Evolutionary conservation across 2,888 invertebrate genomes (phyloP).

Genomic region (Alentia gelatinosa): DNA sequence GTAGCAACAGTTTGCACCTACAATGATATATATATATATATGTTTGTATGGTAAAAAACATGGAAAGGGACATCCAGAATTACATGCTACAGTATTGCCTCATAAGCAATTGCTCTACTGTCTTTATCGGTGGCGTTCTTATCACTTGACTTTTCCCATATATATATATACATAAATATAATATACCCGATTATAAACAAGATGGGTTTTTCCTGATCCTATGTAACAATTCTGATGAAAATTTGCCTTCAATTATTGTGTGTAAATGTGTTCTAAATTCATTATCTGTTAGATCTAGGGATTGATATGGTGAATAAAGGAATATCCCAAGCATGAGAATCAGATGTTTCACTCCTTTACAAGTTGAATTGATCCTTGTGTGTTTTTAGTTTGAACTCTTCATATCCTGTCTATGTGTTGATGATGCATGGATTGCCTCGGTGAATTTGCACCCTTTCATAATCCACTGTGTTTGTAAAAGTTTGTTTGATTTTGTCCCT

Average conservation of each 20-base stretch:
- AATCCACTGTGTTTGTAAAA: not conserved
- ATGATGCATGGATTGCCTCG: not conserved
- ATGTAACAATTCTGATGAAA: not conserved
- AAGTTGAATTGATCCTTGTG: not conserved
- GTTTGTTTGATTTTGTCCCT: not conserved
- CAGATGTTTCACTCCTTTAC: not conserved
- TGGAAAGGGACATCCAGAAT: no score
- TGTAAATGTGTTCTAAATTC: slow-evolving; percentile 4
- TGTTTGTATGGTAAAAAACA: no score
- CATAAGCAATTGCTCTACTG: not conserved
- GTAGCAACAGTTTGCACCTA: no score
- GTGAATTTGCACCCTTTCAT: not conserved
- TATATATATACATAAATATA: not conserved
- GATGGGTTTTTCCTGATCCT: not conserved
- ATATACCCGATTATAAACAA: not conserved
- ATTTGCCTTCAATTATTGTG: slow-evolving; percentile 4
- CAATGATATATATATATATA: no score
- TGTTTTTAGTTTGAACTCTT: not conserved
- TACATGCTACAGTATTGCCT: no score
- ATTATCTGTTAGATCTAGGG: not conserved
- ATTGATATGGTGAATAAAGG: not conserved
- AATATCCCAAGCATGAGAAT: slow-evolving; percentile 7
- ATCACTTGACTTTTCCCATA: slow-evolving; percentile 1
- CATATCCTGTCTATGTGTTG: not conserved
- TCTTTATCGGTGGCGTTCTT: not conserved